phyloP scores from a whole-genome alignment of 2,888 invertebrate species.

The Zaprionus lineosus region DNA sequence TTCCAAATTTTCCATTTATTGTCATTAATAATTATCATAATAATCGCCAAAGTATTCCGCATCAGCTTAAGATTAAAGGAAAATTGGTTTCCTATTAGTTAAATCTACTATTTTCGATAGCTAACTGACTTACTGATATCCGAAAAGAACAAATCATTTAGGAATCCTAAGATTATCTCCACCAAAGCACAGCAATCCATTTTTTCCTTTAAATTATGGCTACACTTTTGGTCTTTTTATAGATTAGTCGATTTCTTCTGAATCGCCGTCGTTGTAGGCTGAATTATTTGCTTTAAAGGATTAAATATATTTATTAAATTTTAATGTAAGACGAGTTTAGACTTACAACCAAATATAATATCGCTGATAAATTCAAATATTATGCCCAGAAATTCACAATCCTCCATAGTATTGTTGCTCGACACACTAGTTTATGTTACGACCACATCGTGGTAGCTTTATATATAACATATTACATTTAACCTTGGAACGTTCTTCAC shows the following conservation, averaged over 20 bases:
- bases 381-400: constrained; percentile 65
- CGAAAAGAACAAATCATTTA: constrained; percentile 58
- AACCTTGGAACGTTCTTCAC: background rate
- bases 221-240: no score
- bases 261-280: constrained; percentile 23
- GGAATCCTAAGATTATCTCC: constrained; percentile 41
- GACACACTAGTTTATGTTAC: no score
- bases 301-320: background rate
- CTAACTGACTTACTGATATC: constrained; percentile 41
- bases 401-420: constrained; percentile 49
- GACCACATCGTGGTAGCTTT: no score
- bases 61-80: constrained; percentile 35
- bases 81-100: background rate
- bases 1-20: no score
- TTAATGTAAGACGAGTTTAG: background rate
- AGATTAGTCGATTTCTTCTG: constrained; percentile 1
- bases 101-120: background rate
- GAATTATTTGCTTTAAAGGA: constrained; percentile 26
- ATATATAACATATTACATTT: no score
- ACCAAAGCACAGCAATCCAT: constrained; percentile 53
- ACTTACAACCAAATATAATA: constrained; percentile 60
- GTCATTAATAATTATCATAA: constrained; percentile 29
- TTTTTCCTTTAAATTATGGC: no score
- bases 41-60: constrained; percentile 49
- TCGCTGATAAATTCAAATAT: constrained; percentile 54